Base-by-base conservation (phyloP, 1,140 invertebrate species). In the Drosophila watanabei region DNA sequence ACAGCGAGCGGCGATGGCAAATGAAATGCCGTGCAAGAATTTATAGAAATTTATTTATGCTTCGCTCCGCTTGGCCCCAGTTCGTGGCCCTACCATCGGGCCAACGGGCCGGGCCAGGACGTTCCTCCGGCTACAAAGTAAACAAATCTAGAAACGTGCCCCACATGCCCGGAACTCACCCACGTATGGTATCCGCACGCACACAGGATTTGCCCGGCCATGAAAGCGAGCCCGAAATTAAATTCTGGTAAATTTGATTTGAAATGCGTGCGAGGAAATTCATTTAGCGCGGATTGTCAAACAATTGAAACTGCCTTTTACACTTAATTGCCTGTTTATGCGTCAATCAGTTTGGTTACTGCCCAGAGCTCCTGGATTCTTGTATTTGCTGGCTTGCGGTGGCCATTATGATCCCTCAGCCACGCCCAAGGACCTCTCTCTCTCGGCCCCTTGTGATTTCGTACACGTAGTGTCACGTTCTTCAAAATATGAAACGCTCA, bases 401-500 rank as follows among this genome's bases (percentile, higher is more conserved):
- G 69, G 28, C 24, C 60, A 54, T 79, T 80, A 87, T 75, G 69
- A 78, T 63, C 69, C 75, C 43, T 52, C 10, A 32, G 56, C 46
- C 57, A 46, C 76, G 43, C 54, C 46, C 49, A 41, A 45, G 35
- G 35, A 43, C 20, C 46, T 60, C 64, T n/a, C 33, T 71, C n/a
- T 52, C 14, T 28, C 35, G n/a, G 61, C 37, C 43, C 71, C 45
- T 76, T 81, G 62, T 62, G 33, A 70, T 69, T 83, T 78, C 60
- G 35, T 49, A 56, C 84, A 91, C 88, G 89, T 91, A 83, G 68
- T 81, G 77, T 92, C 86, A 92, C 86, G 89, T 92, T 82, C 80
- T 89, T 86, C 60, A 89, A 92, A 92, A 92, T 92, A 92, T 92
- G 85, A 89, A 92, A 92, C 89, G 85, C 69, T 82, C 80, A 77